Evolutionary conservation across 1,140 invertebrate genomes (phyloP), one percentile per base, ranked within the genome.

Genomic region (Belonocnema kinseyi): DNA sequence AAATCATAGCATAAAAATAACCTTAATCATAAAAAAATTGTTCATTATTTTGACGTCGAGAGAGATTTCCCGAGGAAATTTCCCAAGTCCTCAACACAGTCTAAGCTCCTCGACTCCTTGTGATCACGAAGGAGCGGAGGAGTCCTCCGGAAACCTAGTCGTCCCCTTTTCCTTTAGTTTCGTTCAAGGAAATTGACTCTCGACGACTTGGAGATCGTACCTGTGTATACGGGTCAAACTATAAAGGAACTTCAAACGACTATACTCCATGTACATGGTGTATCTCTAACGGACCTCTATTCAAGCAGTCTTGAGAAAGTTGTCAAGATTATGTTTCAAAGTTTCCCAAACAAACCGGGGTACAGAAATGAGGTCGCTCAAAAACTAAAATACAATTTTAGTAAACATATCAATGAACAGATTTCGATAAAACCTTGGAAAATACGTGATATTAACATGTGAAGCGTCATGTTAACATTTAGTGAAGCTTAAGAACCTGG

Each of bases 141-240:
- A 40, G 46, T 66, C 11, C 74, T 72, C 40, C 21, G 66, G 75
- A 72, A 72, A 52, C 74, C 50, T 26, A 56, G 51, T 66, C 21
- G 40, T 58, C 56, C 53, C 16, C 61, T 14, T 58, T 75, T 40
- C 13, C 53, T 72, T 61, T 50, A 51, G 61, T 82, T 83, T 82
- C 82, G 61, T 85, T 80, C 75, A 72, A 71, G 77, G 78, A 85
- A 83, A 85, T 85, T 83, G 80, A 85, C 80, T 82, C 79, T 81
- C 76, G 71, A 85, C 77, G 66, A 79, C 74, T 70, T 50, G 16
- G 26, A 76, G 52, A 53, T 72, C 40, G 46, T 50, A 77, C 66
- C 73, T 73, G 33, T 74, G 6, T 66, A 72, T 66, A 66, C 73
- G 56, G 40, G 54, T 12, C 77, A 19, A 83, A 83, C 78, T 79